Percentiles rank a stretch among this genome's conserved stretches.
Evolutionary conservation across 2,113 vertebrate genomes (phyloP).

Genomic region (Capreolus pygargus): DNA sequence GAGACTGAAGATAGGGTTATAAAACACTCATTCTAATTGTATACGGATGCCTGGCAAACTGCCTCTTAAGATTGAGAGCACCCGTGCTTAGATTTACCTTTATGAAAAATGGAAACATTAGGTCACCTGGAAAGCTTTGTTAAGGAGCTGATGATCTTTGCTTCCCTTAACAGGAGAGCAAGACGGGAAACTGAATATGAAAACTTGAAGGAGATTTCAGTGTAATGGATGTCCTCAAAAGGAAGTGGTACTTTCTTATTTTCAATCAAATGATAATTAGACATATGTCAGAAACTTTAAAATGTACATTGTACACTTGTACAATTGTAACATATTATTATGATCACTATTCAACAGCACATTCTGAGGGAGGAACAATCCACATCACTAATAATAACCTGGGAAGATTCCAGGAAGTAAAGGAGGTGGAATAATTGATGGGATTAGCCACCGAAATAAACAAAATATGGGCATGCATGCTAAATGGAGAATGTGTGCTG

Average conservation of each 20-base stretch:
- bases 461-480: constrained; percentile 31
- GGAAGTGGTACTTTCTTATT: constrained; percentile 57
- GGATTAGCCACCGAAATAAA: constrained; percentile 7
- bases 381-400: constrained; percentile 57
- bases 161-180: constrained; percentile 35
- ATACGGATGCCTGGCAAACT: constrained; percentile 45
- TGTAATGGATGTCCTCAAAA: constrained; percentile 12
- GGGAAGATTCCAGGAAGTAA: constrained; percentile 45
- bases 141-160: constrained; percentile 37
- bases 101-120: constrained; percentile 45
- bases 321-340: neutral
- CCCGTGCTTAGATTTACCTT: neutral
- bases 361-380: constrained; percentile 56
- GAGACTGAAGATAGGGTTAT: neutral
- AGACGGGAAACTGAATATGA: neutral
- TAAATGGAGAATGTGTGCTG: constrained; percentile 45
- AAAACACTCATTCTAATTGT: constrained; percentile 57
- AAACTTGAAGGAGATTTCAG: constrained; percentile 47
- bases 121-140: constrained; percentile 51
- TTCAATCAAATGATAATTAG: constrained; percentile 50
- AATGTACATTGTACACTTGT: constrained; percentile 34
- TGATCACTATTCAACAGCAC: constrained; percentile 38
- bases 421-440: constrained; percentile 57
- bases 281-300: constrained; percentile 39
- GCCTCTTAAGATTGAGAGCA: neutral